Conservation (phyloP, 2,888 invertebrate genomes). For the Philereme transversata region DNA sequence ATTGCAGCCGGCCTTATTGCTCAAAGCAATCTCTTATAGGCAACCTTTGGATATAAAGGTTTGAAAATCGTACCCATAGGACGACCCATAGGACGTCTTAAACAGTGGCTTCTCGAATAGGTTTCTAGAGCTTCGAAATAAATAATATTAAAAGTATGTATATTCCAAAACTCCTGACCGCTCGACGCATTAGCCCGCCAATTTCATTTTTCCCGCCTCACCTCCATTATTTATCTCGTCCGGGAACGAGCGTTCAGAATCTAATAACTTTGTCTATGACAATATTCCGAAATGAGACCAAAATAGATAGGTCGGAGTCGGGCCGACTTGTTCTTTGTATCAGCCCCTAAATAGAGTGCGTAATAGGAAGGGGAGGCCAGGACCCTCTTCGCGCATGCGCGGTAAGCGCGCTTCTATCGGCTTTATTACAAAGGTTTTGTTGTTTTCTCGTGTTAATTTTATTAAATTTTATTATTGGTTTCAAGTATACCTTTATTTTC, state of each 20-base stretch:
- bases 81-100: no score
- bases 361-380: conserved; percentile 77
- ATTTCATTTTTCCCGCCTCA: conserved; percentile 43
- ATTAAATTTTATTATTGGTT: conserved; percentile 36
- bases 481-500: conserved; percentile 5
- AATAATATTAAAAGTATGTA: no score
- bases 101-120: no score
- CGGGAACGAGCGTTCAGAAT: conserved; percentile 57
- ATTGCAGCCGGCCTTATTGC: no score
- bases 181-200: conserved; percentile 41
- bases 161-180: conserved; percentile 8
- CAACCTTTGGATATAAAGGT: no score
- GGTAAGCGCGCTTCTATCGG: conserved; percentile 65
- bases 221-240: conserved; percentile 45
- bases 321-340: conserved; percentile 74
- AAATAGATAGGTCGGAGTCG: conserved; percentile 70
- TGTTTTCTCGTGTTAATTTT: conserved; percentile 60
- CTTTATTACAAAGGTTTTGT: conserved; percentile 76
- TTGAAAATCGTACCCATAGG: no score
- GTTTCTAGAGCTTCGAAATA: no score
- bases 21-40: no score
- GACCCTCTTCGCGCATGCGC: conserved; percentile 68
- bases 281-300: conserved; percentile 75
- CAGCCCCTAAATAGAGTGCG: conserved; percentile 83
- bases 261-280: conserved; percentile 74